Conservation (phyloP, 64 coral and sea anemone species). For the Montipora cactus region DNA sequence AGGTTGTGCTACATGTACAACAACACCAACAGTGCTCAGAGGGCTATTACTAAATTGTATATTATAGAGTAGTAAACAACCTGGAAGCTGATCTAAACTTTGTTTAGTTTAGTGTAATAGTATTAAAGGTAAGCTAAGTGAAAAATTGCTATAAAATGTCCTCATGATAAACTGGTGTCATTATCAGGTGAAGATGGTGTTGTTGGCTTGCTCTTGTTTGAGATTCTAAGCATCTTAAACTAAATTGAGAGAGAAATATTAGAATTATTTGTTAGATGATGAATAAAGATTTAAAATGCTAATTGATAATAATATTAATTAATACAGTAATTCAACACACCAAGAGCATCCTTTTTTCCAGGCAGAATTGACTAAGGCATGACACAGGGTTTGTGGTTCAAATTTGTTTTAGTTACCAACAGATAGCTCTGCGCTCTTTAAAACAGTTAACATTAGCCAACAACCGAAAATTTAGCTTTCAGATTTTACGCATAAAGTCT, state of each 20-base stretch:
- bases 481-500: too few relatives aligned
- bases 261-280: slow-evolving; percentile 24
- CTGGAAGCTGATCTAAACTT: background rate
- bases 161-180: slow-evolving; percentile 27
- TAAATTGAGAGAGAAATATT: slow-evolving; percentile 51
- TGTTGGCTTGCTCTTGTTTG: slow-evolving; percentile 51
- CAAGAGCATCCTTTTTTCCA: too few relatives aligned
- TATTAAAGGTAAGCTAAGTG: background rate
- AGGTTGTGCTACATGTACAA: too few relatives aligned
- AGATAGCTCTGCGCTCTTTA: too few relatives aligned
- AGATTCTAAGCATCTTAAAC: slow-evolving; percentile 85
- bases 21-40: too few relatives aligned
- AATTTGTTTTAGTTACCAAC: too few relatives aligned
- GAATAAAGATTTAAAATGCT: background rate
- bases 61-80: background rate
- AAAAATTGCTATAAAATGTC: background rate
- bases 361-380: too few relatives aligned
- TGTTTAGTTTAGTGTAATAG: background rate
- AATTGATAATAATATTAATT: background rate
- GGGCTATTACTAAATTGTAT: too few relatives aligned
- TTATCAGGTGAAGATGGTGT: slow-evolving; percentile 62
- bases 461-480: too few relatives aligned
- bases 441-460: too few relatives aligned
- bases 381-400: too few relatives aligned
- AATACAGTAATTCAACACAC: background rate